phyloP scores from a whole-genome alignment of 2,797 vertebrate genomes.

The Pseudochirops cupreus region DNA sequence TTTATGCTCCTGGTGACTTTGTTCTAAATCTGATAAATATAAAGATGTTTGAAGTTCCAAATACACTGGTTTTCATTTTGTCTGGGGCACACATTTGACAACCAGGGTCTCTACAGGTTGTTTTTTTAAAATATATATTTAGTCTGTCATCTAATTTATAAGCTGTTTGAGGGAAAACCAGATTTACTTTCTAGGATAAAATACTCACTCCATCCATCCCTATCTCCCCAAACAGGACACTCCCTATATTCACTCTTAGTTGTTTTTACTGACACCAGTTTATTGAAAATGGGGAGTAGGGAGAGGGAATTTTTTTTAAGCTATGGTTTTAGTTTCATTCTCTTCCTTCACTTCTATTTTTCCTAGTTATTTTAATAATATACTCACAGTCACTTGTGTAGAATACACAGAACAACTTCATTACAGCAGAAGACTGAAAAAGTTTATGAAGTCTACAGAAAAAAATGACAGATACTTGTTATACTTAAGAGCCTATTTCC shows the following conservation, averaged over 20 bases:
- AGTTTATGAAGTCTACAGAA: neutral
- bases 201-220: neutral
- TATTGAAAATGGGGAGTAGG: neutral
- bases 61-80: slow-evolving; percentile 11
- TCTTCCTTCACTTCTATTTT: slow-evolving; percentile 2
- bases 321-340: slow-evolving; percentile 11
- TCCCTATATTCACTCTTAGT: neutral
- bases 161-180: neutral
- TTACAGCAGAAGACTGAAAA: neutral
- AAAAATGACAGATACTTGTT: neutral
- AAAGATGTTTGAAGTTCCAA: slow-evolving; percentile 22
- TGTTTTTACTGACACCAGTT: neutral
- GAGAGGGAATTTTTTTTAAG: slow-evolving; percentile 17
- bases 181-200: slow-evolving; percentile 21
- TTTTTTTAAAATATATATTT: neutral
- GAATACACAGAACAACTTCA: neutral
- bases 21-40: slow-evolving; percentile 18
- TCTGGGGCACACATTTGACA: slow-evolving; percentile 14
- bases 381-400: neutral
- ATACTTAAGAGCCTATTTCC: neutral
- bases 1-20: slow-evolving; percentile 14
- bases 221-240: neutral
- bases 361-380: slow-evolving; percentile 5
- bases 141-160: neutral
- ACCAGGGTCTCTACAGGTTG: neutral